Evolutionary conservation across 2,113 vertebrate genomes (phyloP).

Genomic region (Ciconia boyciana): DNA sequence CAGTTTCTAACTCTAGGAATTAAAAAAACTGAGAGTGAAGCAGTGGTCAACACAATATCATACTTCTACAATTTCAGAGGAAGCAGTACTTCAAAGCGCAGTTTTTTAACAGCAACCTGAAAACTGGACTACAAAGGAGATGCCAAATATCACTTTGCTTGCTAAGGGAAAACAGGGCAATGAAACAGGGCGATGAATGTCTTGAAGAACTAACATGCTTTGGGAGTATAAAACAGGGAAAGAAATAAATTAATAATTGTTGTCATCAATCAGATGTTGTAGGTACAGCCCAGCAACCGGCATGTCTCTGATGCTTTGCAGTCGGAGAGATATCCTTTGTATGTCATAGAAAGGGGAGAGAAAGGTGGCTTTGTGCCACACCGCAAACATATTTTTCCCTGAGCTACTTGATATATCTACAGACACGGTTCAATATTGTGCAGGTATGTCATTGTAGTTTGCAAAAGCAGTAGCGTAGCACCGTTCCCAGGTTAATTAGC

Average conservation of each 20-base stretch:
- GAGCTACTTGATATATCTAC: background rate
- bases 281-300: background rate
- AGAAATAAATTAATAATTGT: background rate
- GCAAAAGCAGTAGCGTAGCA: background rate
- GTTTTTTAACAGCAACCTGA: background rate
- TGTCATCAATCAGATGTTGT: background rate
- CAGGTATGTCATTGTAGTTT: background rate
- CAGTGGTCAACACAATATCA: background rate
- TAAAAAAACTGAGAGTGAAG: background rate
- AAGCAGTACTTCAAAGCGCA: background rate
- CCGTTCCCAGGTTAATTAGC: background rate
- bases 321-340: background rate
- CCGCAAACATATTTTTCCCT: background rate
- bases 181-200: background rate
- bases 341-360: background rate
- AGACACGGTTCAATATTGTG: background rate
- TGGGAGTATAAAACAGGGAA: background rate
- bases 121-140: background rate
- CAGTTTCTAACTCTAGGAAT: background rate
- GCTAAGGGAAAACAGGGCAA: background rate
- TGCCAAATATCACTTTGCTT: background rate
- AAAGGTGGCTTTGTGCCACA: background rate
- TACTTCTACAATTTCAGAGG: background rate
- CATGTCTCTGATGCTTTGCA: background rate
- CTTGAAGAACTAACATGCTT: background rate